Evolutionary conservation across 35 echinoderm and acorn worm genomes (phyloP).

Genomic region (Apostichopus japonicus): DNA sequence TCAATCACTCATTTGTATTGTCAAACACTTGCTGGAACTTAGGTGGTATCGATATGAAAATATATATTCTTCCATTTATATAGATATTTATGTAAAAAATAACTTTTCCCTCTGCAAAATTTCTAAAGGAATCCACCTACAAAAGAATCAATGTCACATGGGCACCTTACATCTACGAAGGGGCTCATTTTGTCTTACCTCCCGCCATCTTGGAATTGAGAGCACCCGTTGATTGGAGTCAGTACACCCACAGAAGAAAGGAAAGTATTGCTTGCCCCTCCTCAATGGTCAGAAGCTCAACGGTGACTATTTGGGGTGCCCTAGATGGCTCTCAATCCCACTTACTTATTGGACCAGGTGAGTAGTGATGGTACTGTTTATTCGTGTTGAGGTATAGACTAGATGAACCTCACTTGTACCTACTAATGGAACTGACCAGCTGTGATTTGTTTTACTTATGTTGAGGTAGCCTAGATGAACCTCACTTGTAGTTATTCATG

Average conservation of each 20-base stretch:
- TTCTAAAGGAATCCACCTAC: constrained; percentile 72
- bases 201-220: constrained; percentile 79
- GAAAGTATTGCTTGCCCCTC: constrained; percentile 24
- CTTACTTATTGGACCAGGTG: constrained; percentile 82
- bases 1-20: too few species aligned
- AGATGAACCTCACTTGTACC: neutral
- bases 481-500: too few species aligned
- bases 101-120: too few species aligned
- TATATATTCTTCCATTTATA: too few species aligned
- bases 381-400: neutral
- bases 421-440: neutral
- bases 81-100: too few species aligned
- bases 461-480: too few species aligned
- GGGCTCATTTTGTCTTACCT: constrained; percentile 68
- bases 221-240: constrained; percentile 76
- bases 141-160: constrained; percentile 76
- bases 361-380: neutral
- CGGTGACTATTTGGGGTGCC: constrained; percentile 76
- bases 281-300: constrained; percentile 34
- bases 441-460: too few species aligned
- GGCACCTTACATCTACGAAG: constrained; percentile 87
- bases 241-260: neutral
- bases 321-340: constrained; percentile 77
- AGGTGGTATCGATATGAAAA: too few species aligned
- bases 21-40: too few species aligned